Evolutionary conservation across 2,797 vertebrate species (phyloP).

Genomic region (Lagocephalus sceleratus): DNA sequence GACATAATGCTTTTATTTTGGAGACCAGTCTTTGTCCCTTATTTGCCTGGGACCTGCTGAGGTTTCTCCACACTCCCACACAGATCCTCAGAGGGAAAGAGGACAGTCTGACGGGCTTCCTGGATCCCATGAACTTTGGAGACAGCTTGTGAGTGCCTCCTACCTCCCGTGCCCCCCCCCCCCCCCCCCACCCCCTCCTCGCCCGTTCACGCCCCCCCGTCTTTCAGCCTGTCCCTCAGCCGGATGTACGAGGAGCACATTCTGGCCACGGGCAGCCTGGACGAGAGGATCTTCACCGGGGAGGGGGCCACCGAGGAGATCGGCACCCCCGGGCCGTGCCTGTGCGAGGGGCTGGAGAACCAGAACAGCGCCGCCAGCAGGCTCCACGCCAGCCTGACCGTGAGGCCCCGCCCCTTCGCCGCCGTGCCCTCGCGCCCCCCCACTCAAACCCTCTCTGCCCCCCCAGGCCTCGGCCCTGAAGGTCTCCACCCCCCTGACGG

Average conservation of each 20-base stretch:
- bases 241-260: slow-evolving; percentile 91
- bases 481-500: slow-evolving; percentile 82
- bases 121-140: slow-evolving; percentile 90
- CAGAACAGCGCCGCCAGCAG: slow-evolving; percentile 70
- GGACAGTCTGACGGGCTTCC: slow-evolving; percentile 87
- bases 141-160: slow-evolving; percentile 86
- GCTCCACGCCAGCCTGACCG: slow-evolving; percentile 64
- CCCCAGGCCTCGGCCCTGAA: slow-evolving; percentile 78
- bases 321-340: slow-evolving; percentile 83
- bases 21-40: too few relatives aligned
- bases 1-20: too few relatives aligned
- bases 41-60: too few relatives aligned
- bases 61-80: neutral
- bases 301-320: slow-evolving; percentile 89
- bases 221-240: slow-evolving; percentile 83
- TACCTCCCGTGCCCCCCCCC: neutral
- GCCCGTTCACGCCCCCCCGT: neutral
- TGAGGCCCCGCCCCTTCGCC: slow-evolving; percentile 25
- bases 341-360: slow-evolving; percentile 62
- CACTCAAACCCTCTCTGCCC: neutral
- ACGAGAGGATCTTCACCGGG: slow-evolving; percentile 90
- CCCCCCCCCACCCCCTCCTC: neutral
- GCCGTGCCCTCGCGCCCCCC: neutral
- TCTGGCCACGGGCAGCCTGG: slow-evolving; percentile 85
- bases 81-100: slow-evolving; percentile 91